Conservation (phyloP, 1,140 invertebrate species). For the Drosophila yakuba region DNA sequence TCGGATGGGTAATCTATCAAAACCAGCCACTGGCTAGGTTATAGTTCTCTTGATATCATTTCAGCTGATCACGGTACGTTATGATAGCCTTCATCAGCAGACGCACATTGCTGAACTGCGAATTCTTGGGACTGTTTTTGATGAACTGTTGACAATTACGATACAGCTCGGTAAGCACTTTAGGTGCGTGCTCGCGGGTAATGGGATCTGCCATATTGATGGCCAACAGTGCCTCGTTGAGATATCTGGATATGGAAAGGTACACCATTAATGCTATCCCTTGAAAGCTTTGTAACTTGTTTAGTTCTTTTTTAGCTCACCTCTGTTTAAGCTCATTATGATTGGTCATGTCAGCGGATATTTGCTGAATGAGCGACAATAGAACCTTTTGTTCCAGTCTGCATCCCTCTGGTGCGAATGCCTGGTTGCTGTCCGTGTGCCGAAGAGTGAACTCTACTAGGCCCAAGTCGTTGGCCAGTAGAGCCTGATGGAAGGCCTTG, state of each 20-base stretch:
- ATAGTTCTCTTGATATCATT: constrained; percentile 74
- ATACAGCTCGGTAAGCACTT: constrained; percentile 91
- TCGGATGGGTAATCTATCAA: constrained; percentile 25
- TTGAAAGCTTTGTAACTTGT: too few species aligned
- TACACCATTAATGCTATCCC: constrained; percentile 37
- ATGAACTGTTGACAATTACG: constrained; percentile 91
- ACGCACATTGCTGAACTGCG: constrained; percentile 89
- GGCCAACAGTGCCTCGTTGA: constrained; percentile 94
- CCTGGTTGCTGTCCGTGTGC: constrained; percentile 89
- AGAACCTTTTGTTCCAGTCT: constrained; percentile 93
- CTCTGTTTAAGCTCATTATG: constrained; percentile 95
- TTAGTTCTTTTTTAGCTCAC: constrained; percentile 84
- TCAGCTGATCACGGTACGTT: constrained; percentile 76
- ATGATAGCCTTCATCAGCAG: constrained; percentile 93
- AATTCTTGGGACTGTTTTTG: constrained; percentile 88
- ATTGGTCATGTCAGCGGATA: constrained; percentile 93
- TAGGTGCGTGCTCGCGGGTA: constrained; percentile 92
- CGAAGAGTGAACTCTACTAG: constrained; percentile 94
- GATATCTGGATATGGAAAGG: constrained; percentile 88
- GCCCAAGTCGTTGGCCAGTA: constrained; percentile 93
- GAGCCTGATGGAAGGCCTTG: constrained; percentile 94
- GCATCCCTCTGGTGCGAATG: constrained; percentile 90
- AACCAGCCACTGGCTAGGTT: constrained; percentile 53
- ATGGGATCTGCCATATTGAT: constrained; percentile 91
- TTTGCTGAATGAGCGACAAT: constrained; percentile 95